phyloP scores from a whole-genome alignment of 2,797 vertebrate genomes.

The Chaetophractus vellerosus region DNA sequence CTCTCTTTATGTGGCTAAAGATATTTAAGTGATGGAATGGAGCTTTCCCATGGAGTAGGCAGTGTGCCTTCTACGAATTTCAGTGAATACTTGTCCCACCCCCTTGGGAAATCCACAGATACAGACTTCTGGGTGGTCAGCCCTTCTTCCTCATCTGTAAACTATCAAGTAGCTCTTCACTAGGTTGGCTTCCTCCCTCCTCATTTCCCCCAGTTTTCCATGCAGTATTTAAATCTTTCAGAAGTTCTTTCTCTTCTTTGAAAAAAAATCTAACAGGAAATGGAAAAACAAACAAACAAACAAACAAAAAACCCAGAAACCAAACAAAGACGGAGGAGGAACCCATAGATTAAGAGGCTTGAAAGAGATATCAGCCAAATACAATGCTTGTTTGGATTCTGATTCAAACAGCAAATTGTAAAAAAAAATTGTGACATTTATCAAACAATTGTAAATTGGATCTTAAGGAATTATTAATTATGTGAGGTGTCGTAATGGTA shows the following conservation, averaged over 20 bases:
- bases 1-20: not conserved
- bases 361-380: not conserved
- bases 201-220: not conserved
- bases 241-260: not conserved
- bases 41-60: not conserved
- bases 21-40: not conserved
- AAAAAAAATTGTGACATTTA: not conserved
- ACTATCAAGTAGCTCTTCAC: not conserved
- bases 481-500: not conserved
- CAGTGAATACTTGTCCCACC: rapidly evolving
- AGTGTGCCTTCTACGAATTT: not conserved
- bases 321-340: not conserved
- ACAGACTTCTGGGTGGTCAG: not conserved
- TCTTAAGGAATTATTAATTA: not conserved
- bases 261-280: not conserved
- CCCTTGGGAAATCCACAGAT: not conserved
- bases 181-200: not conserved
- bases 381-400: not conserved
- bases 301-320: no score
- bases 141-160: not conserved
- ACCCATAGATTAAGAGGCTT: not conserved
- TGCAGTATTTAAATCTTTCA: constrained; percentile 1
- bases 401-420: not conserved
- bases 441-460: not conserved
- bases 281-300: not conserved